Evolutionary conservation across 2,797 vertebrate genomes (phyloP).

Genomic region (Xiphophorus birchmanni): DNA sequence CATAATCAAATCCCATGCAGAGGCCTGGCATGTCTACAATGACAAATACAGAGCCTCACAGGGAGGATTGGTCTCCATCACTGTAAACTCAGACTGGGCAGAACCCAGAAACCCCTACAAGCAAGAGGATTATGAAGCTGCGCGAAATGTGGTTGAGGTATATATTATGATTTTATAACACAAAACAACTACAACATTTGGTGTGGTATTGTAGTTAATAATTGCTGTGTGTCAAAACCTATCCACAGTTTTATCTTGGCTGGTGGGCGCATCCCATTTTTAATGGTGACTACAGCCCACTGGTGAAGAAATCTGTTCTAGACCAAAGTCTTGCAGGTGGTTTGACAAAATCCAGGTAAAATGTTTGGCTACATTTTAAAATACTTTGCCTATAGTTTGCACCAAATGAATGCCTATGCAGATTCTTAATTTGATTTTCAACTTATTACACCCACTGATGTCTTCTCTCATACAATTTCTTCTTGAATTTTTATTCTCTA

Average conservation of each 20-base stretch:
- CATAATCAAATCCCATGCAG: conserved; percentile 91
- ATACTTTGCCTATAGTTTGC: neutral
- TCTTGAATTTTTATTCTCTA: conserved; percentile 52
- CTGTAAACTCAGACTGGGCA: conserved; percentile 92
- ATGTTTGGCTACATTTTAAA: neutral
- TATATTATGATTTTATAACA: neutral
- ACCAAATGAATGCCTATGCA: neutral
- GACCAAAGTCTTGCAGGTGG: conserved; percentile 88
- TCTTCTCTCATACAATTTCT: neutral
- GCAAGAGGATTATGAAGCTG: conserved; percentile 89
- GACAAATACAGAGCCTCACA: conserved; percentile 85
- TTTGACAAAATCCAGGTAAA: conserved; percentile 85
- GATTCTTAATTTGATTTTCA: neutral
- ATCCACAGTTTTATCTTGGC: conserved; percentile 88
- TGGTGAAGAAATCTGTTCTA: conserved; percentile 90
- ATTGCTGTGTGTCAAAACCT: conserved; percentile 8
- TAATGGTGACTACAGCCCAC: conserved; percentile 90
- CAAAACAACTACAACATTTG: neutral
- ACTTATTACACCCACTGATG: neutral
- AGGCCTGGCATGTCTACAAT: conserved; percentile 95
- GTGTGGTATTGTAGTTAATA: neutral
- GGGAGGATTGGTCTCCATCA: conserved; percentile 89
- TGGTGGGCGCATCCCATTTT: conserved; percentile 97
- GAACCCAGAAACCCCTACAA: conserved; percentile 91
- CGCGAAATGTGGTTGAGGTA: conserved; percentile 86